Evolutionary conservation across 2,797 vertebrate species (phyloP), one percentile per base, ranked within the genome.

Genomic region (Pempheris klunzingeri): DNA sequence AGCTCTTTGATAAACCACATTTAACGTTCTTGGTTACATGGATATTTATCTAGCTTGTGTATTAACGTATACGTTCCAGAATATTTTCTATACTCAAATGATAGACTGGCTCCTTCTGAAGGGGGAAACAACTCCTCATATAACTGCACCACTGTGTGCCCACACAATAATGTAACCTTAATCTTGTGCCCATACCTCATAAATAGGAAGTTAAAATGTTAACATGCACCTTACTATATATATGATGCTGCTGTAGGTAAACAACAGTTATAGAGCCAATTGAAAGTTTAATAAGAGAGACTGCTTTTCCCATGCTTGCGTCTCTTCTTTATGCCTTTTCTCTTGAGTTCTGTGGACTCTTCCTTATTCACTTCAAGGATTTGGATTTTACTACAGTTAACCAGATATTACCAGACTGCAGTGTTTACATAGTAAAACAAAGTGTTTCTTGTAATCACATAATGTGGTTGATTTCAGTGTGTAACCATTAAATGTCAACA

Each of bases 401-500:
- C 4, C 30, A 32, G 30, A 4, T 6, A 32, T 32, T 32, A 6
- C 30, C 6, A 32, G 30, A 64, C 32, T 32, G 18, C 11, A 71
- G 44, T 38, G 54, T 72, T 68, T 39, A 44, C 43, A 49, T 18
- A 26, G 4, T 24, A 58, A 73, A 41, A 70, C 24, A 58, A 22
- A 62, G 58, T 5, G 2, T 32, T 77, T 63, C 54, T 53, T 3
- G 20, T 49, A 64, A 65, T 53, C 39, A 62, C 44, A 74, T 47
- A 22, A 30, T 60, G 30, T 30, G 46, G 9, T 63, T 34, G 32
- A 53, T 63, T 81, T 72, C 41, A 47, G 43, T 43, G 39, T 74
- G 69, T n/a, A 32, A 18, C 22, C 43, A 26, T 43, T 57, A 1
- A 13, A 22, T 12, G 7, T 15, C 20, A 54, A 50, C 34, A 30